Evolutionary conservation across 1,140 invertebrate genomes (phyloP).

Genomic region (Dendrolimus punctatus): DNA sequence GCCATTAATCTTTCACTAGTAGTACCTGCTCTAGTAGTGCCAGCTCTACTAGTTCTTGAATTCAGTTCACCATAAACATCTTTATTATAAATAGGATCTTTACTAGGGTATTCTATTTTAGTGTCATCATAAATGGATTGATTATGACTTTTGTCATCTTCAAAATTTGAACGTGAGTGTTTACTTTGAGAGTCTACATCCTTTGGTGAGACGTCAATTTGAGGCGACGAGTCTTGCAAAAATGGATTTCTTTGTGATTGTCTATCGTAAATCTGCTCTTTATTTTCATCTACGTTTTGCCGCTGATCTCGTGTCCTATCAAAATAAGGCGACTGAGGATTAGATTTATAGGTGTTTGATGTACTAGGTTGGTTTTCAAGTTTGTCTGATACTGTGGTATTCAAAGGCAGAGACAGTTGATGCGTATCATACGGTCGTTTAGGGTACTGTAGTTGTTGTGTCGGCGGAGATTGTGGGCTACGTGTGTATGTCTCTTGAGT

Average conservation of each 20-base stretch:
- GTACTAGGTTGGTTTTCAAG: slow-evolving; percentile 49
- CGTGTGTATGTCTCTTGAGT: slow-evolving; percentile 53
- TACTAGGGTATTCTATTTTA: slow-evolving; percentile 27
- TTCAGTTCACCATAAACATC: slow-evolving; percentile 54
- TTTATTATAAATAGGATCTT: slow-evolving; percentile 33
- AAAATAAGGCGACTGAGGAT: slow-evolving; percentile 60
- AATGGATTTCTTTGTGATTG: slow-evolving; percentile 50
- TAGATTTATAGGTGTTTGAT: slow-evolving; percentile 39
- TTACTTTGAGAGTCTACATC: slow-evolving; percentile 22
- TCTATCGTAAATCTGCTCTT: slow-evolving; percentile 43
- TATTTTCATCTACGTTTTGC: slow-evolving; percentile 39
- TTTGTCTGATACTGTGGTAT: slow-evolving; percentile 52
- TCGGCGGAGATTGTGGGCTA: slow-evolving; percentile 44
- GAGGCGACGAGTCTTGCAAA: slow-evolving; percentile 40
- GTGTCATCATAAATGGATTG: slow-evolving; percentile 33
- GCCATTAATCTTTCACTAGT: slow-evolving; percentile 55
- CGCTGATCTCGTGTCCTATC: slow-evolving; percentile 63
- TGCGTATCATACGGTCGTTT: slow-evolving; percentile 62
- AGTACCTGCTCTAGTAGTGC: slow-evolving; percentile 18
- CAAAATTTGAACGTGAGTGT: slow-evolving; percentile 14
- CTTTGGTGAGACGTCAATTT: slow-evolving; percentile 21
- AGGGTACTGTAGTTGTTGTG: slow-evolving; percentile 37
- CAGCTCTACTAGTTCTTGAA: slow-evolving; percentile 24
- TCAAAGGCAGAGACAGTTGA: slow-evolving; percentile 57
- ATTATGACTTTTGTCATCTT: slow-evolving; percentile 24